phyloP scores from a whole-genome alignment of 2,113 vertebrate genomes.

The Lampris incognitus region DNA sequence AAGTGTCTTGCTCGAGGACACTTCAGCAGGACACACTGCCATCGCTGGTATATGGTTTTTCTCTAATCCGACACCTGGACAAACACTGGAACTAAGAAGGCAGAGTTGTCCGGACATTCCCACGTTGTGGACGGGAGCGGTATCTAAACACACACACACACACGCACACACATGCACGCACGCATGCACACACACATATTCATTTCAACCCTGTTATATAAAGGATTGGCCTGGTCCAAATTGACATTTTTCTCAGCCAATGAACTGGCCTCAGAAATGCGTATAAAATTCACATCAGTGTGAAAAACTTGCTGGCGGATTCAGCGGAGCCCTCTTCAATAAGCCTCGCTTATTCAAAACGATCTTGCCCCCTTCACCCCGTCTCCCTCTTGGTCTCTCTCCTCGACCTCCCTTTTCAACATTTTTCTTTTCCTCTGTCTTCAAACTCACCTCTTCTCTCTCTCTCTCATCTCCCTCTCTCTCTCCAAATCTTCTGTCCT shows the following conservation, averaged over 20 bases:
- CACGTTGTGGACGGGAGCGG: not conserved
- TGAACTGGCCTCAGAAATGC: constrained; percentile 60
- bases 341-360: constrained; percentile 22
- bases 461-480: not conserved
- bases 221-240: constrained; percentile 30
- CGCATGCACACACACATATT: constrained; percentile 38
- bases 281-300: constrained; percentile 57
- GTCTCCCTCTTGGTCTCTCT: not conserved
- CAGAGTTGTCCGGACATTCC: not conserved
- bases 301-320: constrained; percentile 44
- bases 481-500: not conserved
- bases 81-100: not conserved
- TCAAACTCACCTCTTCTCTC: not conserved
- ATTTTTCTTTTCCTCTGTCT: not conserved
- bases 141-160: constrained; percentile 29
- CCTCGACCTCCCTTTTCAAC: too few relatives aligned
- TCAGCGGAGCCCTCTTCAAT: constrained; percentile 32
- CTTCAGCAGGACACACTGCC: not conserved
- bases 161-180: constrained; percentile 10
- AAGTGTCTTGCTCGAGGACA: not conserved
- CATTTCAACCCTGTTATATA: constrained; percentile 36
- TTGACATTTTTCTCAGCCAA: constrained; percentile 43
- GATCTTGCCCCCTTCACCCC: constrained; percentile 27
- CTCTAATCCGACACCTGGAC: not conserved
- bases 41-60: too few relatives aligned